Conservation (phyloP, 2,797 vertebrate genomes). For the Notolabrus celidotus region DNA sequence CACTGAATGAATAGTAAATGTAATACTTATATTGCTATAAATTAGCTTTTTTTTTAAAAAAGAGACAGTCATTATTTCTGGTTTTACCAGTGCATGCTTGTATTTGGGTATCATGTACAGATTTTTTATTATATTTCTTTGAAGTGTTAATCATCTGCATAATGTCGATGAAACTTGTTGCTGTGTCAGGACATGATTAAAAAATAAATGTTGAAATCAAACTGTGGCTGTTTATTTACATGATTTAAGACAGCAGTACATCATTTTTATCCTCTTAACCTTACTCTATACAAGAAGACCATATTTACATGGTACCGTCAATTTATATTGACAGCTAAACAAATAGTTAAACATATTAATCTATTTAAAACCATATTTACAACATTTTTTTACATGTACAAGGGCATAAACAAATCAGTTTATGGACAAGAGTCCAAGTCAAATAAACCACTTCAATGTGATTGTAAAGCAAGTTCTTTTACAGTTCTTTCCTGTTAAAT, state of each 20-base stretch:
- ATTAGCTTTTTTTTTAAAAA: too few species aligned
- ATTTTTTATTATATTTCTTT: conserved; percentile 10
- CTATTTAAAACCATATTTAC: conserved; percentile 23
- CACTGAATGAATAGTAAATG: too few species aligned
- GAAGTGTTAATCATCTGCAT: neutral
- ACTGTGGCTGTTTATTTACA: conserved; percentile 8
- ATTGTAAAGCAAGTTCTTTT: neutral
- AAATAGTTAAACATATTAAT: conserved; percentile 35
- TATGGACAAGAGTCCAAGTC: neutral
- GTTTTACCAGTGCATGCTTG: neutral
- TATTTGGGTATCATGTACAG: conserved; percentile 5
- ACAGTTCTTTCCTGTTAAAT: neutral
- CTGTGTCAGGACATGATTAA: conserved; percentile 38
- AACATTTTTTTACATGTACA: conserved; percentile 53
- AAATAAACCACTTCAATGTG: conserved; percentile 12
- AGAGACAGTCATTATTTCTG: too few species aligned
- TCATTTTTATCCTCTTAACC: neutral
- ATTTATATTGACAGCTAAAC: conserved; percentile 26
- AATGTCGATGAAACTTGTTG: conserved; percentile 2
- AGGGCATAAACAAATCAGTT: conserved; percentile 23
- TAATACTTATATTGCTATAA: too few species aligned
- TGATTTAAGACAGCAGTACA: neutral
- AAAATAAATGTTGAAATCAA: conserved; percentile 38
- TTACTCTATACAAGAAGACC: conserved; percentile 23
- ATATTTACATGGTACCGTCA: conserved; percentile 32